These are phyloP conservation scores for Vulpes ferrilata DNA, from an alignment of 2,113 vertebrate species.

Conservation along the genomic window DNA sequence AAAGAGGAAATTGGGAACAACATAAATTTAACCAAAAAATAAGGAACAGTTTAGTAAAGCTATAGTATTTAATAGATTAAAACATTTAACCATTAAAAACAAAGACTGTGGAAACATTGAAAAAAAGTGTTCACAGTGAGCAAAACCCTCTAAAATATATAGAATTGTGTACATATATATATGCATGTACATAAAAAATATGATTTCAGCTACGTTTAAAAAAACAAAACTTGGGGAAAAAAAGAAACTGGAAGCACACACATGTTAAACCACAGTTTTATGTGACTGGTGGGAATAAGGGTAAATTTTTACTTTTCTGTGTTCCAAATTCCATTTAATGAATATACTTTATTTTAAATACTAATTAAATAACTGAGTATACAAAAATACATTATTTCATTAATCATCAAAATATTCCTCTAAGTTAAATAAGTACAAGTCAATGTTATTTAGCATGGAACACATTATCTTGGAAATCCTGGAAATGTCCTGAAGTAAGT, in stretches of 20 bases:
- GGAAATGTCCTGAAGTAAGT: background rate
- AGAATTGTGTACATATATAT: background rate
- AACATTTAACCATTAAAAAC: conserved; percentile 57
- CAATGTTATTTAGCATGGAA: conserved; percentile 5
- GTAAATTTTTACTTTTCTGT: conserved; percentile 40
- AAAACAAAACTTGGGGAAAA: background rate
- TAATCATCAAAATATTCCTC: conserved; percentile 43
- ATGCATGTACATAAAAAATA: background rate
- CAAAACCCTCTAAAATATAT: background rate
- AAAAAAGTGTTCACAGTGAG: conserved; percentile 18
- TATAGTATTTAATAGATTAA: conserved; percentile 30
- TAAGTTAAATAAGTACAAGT: background rate
- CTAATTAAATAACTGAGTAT: conserved; percentile 24
- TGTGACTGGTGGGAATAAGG: background rate
- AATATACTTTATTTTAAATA: conserved; percentile 13
- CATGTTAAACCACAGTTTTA: background rate
- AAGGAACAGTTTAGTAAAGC: background rate
- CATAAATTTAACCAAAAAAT: conserved; percentile 45
- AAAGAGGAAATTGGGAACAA: conserved; percentile 28
- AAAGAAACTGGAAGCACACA: conserved; percentile 42
- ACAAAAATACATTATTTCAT: conserved; percentile 51
- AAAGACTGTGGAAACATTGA: background rate
- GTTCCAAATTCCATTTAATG: conserved; percentile 67
- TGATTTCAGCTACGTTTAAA: background rate
- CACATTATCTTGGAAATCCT: background rate